These are phyloP conservation scores for Acanthiza pusilla DNA, from an alignment of 2,797 vertebrate species.

Conservation along the genomic window DNA sequence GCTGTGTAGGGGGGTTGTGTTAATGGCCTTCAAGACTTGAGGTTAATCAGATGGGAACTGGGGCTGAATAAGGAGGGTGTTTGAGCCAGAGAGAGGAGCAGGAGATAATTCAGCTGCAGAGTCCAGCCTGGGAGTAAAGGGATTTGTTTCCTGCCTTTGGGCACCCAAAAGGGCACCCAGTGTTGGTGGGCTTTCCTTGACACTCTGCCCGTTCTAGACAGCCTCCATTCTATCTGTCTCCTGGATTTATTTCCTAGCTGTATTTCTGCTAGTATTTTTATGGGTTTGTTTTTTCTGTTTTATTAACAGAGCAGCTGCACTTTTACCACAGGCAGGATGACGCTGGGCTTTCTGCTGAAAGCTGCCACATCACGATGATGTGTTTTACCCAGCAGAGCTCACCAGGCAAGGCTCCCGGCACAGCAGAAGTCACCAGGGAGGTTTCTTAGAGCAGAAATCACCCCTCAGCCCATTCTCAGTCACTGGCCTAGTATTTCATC, in stretches of 20 bases:
- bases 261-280: conserved; percentile 10
- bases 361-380: background rate
- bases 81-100: background rate
- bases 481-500: background rate
- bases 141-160: background rate
- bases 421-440: background rate
- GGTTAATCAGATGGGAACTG: background rate
- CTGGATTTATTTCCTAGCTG: background rate
- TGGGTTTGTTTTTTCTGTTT: background rate
- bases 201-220: background rate
- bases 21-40: background rate
- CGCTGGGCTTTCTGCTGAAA: conserved; percentile 25
- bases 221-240: background rate
- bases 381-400: conserved; percentile 9
- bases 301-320: conserved; percentile 3
- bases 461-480: background rate
- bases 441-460: background rate
- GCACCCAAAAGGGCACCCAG: background rate
- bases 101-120: background rate
- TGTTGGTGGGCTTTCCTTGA: background rate
- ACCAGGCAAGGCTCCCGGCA: background rate
- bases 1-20: background rate
- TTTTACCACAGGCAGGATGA: background rate
- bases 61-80: background rate
- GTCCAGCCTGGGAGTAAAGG: background rate